Base-by-base conservation (phyloP, 2,888 invertebrate species). In the Cabera pusaria region DNA sequence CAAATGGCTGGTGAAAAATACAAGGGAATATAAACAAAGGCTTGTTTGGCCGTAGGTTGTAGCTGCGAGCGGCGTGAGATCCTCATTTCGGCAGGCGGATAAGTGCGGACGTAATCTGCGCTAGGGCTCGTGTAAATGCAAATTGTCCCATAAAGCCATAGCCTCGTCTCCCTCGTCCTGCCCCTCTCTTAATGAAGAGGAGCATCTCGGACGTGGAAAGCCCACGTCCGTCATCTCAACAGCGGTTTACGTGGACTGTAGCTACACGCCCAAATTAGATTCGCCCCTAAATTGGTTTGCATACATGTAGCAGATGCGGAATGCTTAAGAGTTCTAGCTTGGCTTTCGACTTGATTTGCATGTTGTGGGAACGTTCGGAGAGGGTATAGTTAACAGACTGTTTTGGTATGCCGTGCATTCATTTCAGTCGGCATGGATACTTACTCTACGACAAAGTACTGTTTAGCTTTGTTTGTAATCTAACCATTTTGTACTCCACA, bases 51-150 rank as follows among this genome's bases (percentile, higher is more conserved):
- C 57, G 66, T 70, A 72, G 71, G 66, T 69, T 73, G 69, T 67
- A 14, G 14, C 14, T 14, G 14, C 14, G 64, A 49, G 67, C 52
- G 66, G 72, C 58, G 68, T 66, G 68, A 61, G 67, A 61, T 63
- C 59, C 73, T 84, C 80, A 80, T 86, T 87, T 84, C 75, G 75
- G 70, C 75, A 74, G 78, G 75, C 66, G 85, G 83, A 82, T 86
- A 85, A 87, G 82, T 82, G 76, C 83, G 79, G 72, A 69, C 77
- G 83, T 87, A 87, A 87, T 87, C 86, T 84, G 79, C 79, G 81
- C 82, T 72, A 65, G 72, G 75, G 82, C 81, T 83, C 86, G 86
- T 87, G 88, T 87, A 87, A 88, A 88, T 88, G 88, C 86, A 88
- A 88, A 88, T 88, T 76, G 85, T 84, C 77, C 83, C 76, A 86